Base-by-base conservation (phyloP, 2,797 vertebrate species). In the Atherinosoma microstoma region DNA sequence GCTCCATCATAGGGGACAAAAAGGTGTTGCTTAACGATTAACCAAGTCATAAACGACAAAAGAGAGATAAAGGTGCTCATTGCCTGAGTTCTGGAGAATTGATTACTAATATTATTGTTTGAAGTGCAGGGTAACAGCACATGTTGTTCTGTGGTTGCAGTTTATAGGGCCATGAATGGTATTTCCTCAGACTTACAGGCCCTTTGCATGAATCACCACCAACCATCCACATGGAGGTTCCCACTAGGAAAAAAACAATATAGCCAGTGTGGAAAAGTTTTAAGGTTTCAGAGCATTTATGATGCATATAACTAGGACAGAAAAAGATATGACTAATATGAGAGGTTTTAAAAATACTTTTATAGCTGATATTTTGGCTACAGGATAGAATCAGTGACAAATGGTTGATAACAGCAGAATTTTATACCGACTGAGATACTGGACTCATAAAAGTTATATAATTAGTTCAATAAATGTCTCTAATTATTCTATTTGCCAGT, bases 21-120 rank as follows among this genome's bases (percentile, higher is more conserved):
- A 90, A 92, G 90, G 71, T 85, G 77, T 88, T 87, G 94, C 91
- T 95, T 95, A 95, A 95, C 85, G 58, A 95, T 96, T 95, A 95
- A 95, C 94, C 68, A 78, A 90, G 91, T 88, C 92, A 92, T 95
- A 94, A 94, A 95, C 67, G 34, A 80, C 74, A 68, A 83, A 80
- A 59, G 76, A 82, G 74, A 92, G 92, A 94, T 93, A 94, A 93
- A 90, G 84, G 75, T 54, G 58, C 76, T 79, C 82, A 80, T 85
- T 85, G 88, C 88, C 76, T 53, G 74, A 82, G 84, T 64, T 72
- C 71, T 74, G 78, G 68, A 80, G 80, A 91, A 93, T 90, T 91
- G 85, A 94, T 93, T 86, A 94, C 89, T 94, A 94, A 93, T 94
- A 92, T 89, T 86, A 80, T 88, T 88, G 86, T 86, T 73, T 89